Evolutionary conservation across 2,888 invertebrate species (phyloP), one percentile per base, ranked within the genome.

Genomic region (Leptarthrus brevirostris): DNA sequence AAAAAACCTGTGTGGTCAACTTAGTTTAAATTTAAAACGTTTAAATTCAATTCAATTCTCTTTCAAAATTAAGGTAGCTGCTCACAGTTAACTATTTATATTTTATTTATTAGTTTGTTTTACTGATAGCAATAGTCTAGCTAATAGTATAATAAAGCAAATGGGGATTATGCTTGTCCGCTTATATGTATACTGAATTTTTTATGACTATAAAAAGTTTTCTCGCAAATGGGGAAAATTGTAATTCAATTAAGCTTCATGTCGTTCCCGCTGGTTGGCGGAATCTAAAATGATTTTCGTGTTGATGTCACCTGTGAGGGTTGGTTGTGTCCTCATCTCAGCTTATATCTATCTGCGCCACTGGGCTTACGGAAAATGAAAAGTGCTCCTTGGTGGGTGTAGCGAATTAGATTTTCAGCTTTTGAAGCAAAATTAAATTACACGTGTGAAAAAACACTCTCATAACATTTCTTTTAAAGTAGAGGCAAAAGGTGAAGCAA

Each of bases 221-320:
- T n/a, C 14, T 20, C 24, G 20, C 18, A 64, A 64, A n/a, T 6
- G 64, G 16, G 26, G 24, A 44, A 18, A 64, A 24, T 64, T 22
- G 64, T 64, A 40, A 64, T 64, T 64, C 44, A 64, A 64, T 64
- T 64, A 44, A 64, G 26, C 64, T n/a, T 44, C 64, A 64, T 24
- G 26, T 6, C 64, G 14, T n/a, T 40, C 44, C 16, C 18, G 14
- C 10, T 18, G 16, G 26, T n/a, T 14, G 64, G 47, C 8, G 64
- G 12, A 64, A 44, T 64, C 64, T 64, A 64, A 64, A 64, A 64
- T 64, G 64, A 44, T 64, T 64, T 64, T 64, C 64, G 14, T 64
- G 64, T 64, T 64, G 64, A 64, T 64, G 64, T 64, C 64, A 64
- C 64, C 64, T 44, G 22, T 47, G 64, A 22, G 64, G 24, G 20